These are phyloP conservation scores for Holacanthella duospinosa DNA, from an alignment of 2,888 invertebrate species.

Conservation along the genomic window DNA sequence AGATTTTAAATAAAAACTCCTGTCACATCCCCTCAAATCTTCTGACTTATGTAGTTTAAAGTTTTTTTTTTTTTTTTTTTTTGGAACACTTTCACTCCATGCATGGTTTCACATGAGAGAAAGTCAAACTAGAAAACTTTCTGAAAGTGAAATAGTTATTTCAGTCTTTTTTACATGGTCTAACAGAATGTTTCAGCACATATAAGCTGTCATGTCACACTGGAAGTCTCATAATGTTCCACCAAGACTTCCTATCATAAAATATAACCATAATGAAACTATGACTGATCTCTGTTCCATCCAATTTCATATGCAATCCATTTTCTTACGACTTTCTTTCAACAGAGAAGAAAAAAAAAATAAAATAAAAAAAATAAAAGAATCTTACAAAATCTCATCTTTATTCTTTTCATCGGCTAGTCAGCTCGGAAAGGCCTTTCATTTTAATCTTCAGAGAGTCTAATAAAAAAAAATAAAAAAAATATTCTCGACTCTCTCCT, in stretches of 20 bases:
- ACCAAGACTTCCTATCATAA: neutral
- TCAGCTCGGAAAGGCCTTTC: too few relatives aligned
- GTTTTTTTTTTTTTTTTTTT: too few relatives aligned
- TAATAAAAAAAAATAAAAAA: too few relatives aligned
- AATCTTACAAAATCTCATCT: too few relatives aligned
- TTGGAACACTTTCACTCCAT: conserved; percentile 15
- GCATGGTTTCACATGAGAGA: neutral
- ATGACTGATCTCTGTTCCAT: conserved; percentile 6
- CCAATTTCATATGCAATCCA: conserved; percentile 6
- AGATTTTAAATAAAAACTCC: conserved; percentile 2
- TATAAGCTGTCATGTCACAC: conserved; percentile 4
- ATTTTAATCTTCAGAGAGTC: too few relatives aligned
- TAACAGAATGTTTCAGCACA: conserved; percentile 1
- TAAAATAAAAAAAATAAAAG: too few relatives aligned
- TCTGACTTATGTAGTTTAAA: conserved; percentile 19
- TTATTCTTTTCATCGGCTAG: too few relatives aligned
- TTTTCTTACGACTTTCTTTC: neutral
- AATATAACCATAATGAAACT: neutral
- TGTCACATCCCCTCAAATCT: conserved; percentile 9
- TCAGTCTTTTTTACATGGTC: neutral
- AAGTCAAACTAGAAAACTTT: neutral
- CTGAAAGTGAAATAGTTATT: neutral
- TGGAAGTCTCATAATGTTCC: neutral
- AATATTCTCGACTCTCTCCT: too few relatives aligned
- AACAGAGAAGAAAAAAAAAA: too few relatives aligned